Evolutionary conservation across 2,797 vertebrate species (phyloP).

Genomic region (Zalophus californianus): DNA sequence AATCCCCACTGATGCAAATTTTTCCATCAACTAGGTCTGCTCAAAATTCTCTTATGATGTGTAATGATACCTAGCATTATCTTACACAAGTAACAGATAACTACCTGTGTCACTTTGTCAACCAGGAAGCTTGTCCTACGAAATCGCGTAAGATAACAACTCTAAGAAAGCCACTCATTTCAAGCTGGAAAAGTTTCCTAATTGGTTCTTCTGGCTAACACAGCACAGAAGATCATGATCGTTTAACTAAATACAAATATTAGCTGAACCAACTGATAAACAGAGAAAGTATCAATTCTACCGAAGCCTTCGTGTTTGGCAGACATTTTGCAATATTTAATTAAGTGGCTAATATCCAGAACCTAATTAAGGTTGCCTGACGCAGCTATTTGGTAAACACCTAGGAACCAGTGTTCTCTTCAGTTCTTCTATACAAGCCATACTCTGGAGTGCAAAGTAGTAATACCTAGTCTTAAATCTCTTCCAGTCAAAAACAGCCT

Average conservation of each 20-base stretch:
- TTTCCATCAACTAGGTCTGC: neutral
- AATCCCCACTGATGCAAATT: neutral
- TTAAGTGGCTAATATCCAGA: constrained; percentile 40
- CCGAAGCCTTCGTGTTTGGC: neutral
- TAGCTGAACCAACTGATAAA: neutral
- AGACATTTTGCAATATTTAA: constrained; percentile 37
- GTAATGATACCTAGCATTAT: neutral
- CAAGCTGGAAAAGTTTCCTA: neutral
- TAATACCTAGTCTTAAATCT: constrained; percentile 1
- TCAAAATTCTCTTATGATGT: neutral
- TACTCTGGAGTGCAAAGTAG: neutral
- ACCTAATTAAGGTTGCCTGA: neutral
- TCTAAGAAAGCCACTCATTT: constrained; percentile 3
- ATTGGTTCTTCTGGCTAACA: neutral
- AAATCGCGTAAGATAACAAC: neutral
- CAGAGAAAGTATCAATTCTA: neutral
- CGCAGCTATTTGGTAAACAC: neutral
- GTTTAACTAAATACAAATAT: neutral
- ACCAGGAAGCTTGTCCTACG: neutral
- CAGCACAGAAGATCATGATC: neutral
- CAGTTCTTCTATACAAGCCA: neutral
- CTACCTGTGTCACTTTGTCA: neutral
- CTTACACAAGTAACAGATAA: neutral
- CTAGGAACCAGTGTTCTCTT: constrained; percentile 29
- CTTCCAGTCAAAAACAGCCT: constrained; percentile 9